Evolutionary conservation across 1,140 invertebrate genomes (phyloP), one percentile per base, ranked within the genome.

Genomic region (Drosophila lacertosa): DNA sequence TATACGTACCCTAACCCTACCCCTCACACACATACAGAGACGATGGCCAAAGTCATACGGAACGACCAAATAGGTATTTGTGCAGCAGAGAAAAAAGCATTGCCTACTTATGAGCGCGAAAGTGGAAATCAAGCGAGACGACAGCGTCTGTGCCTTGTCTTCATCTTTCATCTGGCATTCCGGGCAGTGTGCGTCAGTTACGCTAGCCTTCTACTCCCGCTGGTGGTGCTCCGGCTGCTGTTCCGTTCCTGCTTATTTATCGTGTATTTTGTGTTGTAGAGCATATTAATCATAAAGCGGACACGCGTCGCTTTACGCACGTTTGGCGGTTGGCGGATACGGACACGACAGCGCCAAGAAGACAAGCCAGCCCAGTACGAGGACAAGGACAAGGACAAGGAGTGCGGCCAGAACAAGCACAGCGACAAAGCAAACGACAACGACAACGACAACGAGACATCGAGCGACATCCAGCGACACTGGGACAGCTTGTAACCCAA

Each of bases 231-330:
- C 22, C 15, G 18, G 35, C 35, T 20, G 18, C 22, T 26, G 20
- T 59, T 79, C 51, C 40, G 29, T 42, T 64, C 32, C 54, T 51
- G 39, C 58, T 47, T 72, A 67, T 67, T 72, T 72, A 71, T 71
- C 75, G 70, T 80, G 76, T 81, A 82, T 81, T 77, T 78, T 75
- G 70, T 86, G 74, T 88, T 86, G 82, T 86, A 84, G 82, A 77
- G 82, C 82, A 86, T 86, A 86, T 86, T 86, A 86, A 86, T 86
- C 82, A 86, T 88, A 86, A 86, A 86, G 82, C 82, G 82, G 82
- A 86, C 83, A 86, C 82, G 82, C 82, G 82, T 88, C 82, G 82
- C 82, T 86, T 86, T 86, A 86, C 82, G 82, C 82, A 86, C 82
- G 82, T 86, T 86, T 88, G 81, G 73, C 59, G 76, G 81, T 73